Evolutionary conservation across 2,888 invertebrate genomes (phyloP).

Genomic region (Branchipolynoe longqiensis): DNA sequence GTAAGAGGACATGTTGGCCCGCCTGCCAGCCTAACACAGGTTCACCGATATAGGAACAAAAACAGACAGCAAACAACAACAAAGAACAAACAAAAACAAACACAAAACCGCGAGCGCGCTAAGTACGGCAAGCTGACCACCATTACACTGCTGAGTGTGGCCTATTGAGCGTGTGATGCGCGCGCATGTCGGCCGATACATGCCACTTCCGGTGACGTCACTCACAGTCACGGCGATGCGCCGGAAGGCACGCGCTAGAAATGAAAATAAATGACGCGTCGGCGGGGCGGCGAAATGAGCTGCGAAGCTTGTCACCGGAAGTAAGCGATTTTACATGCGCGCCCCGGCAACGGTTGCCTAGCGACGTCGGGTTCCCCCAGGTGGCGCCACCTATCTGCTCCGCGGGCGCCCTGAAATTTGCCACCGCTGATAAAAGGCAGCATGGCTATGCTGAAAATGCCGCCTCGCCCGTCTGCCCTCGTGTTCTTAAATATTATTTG

Average conservation of each 20-base stretch:
- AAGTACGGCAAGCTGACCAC: no score
- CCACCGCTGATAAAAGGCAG: constrained; percentile 53
- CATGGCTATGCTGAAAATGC: constrained; percentile 32
- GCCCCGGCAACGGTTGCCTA: constrained; percentile 25
- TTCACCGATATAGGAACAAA: no score
- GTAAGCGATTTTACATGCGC: constrained; percentile 40
- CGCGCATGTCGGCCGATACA: no score
- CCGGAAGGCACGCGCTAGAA: not conserved
- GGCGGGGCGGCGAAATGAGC: not conserved
- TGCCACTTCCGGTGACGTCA: no score
- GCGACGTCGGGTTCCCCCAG: constrained; percentile 13
- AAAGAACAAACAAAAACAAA: no score
- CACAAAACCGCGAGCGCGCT: no score
- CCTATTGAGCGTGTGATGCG: no score
- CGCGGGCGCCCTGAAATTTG: constrained; percentile 39
- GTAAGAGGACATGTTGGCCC: no score
- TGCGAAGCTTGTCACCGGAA: constrained; percentile 42
- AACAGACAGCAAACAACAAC: no score
- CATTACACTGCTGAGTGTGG: no score
- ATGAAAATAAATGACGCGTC: constrained; percentile 31
- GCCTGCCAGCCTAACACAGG: no score
- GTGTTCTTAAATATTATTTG: constrained; percentile 49
- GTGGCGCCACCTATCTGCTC: constrained; percentile 54
- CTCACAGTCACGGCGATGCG: no score
- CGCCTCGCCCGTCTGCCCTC: constrained; percentile 23